Conservation (phyloP, 2,113 vertebrate genomes). For the Echinops telfairi region DNA sequence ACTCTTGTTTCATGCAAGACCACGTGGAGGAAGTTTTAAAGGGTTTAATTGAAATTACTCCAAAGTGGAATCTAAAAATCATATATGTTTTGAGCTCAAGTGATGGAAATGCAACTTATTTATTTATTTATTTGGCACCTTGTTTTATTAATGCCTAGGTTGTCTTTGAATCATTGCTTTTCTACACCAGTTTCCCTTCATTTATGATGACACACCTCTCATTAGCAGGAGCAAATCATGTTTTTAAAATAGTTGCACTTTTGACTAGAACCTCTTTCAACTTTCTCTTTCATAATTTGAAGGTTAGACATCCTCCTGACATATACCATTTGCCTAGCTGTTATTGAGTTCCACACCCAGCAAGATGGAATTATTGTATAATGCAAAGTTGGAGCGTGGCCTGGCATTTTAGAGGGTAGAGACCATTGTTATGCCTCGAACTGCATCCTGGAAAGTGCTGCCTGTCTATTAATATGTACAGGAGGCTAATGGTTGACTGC, state of each 20-base stretch:
- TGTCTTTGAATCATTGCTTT: conserved; percentile 20
- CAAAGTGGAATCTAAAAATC: conserved; percentile 42
- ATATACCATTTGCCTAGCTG: neutral
- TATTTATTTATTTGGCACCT: no score
- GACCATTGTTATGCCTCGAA: neutral
- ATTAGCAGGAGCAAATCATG: neutral
- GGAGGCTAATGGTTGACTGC: neutral
- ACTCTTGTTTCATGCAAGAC: conserved; percentile 18
- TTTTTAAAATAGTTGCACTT: conserved; percentile 15
- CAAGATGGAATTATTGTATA: neutral
- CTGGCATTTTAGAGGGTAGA: conserved; percentile 29
- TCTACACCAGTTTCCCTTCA: conserved; percentile 14
- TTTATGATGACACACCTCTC: neutral
- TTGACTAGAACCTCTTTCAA: neutral
- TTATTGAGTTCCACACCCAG: neutral
- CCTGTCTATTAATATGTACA: neutral
- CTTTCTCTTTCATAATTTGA: conserved; percentile 28
- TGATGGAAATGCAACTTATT: conserved; percentile 4
- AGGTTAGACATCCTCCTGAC: neutral
- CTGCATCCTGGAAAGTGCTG: neutral
- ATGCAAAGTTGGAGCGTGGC: neutral
- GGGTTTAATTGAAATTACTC: conserved; percentile 23
- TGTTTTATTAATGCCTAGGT: neutral
- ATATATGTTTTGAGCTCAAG: neutral
- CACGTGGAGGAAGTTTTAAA: neutral